phyloP scores from a whole-genome alignment of 2,113 vertebrate species.

The Enhydra lutris region DNA sequence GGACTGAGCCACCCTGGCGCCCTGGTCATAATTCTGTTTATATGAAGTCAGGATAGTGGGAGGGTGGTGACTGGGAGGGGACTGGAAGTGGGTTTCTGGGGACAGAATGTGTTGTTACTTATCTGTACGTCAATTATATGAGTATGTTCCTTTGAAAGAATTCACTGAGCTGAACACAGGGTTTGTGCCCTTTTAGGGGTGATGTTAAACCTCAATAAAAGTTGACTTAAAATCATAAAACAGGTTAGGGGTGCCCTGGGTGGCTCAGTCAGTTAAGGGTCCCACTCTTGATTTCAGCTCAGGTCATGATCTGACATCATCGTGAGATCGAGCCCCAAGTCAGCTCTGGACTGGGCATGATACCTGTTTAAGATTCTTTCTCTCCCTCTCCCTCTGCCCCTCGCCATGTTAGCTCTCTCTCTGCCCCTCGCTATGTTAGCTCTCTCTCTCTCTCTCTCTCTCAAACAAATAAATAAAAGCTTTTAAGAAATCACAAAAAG shows the following conservation, averaged over 20 bases:
- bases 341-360: not conserved
- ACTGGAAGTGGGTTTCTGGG: accelerated
- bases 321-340: not conserved
- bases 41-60: not conserved
- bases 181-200: not conserved
- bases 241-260: not conserved
- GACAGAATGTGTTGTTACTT: not conserved
- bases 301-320: not conserved
- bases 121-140: too few species aligned
- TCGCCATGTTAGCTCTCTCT: not conserved
- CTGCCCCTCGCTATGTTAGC: not conserved
- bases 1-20: not conserved
- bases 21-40: not conserved
- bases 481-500: not conserved
- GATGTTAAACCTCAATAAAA: not conserved
- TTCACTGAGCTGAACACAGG: not conserved
- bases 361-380: not conserved
- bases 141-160: not conserved
- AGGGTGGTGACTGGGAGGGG: not conserved
- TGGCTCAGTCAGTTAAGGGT: not conserved
- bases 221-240: not conserved
- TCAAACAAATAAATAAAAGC: not conserved
- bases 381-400: not conserved
- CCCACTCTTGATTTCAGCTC: not conserved
- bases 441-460: not conserved